phyloP scores from a whole-genome alignment of 1,140 invertebrate genomes.

The Bombus ignitus region DNA sequence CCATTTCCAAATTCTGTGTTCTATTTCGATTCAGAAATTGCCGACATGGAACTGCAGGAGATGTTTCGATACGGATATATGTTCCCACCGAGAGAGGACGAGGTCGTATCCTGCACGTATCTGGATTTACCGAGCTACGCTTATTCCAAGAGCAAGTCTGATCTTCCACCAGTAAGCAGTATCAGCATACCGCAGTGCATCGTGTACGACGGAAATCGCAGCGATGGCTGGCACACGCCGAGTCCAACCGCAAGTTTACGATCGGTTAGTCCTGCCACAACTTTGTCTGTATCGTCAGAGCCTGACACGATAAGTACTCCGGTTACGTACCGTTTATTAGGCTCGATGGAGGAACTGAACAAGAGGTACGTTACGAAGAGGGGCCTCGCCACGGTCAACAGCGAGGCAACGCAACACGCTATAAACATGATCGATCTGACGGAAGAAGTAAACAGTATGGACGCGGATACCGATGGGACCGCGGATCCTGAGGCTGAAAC shows the following conservation, averaged over 20 bases:
- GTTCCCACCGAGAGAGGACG: constrained; percentile 77
- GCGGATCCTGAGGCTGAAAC: constrained; percentile 12
- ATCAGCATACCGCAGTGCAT: constrained; percentile 72
- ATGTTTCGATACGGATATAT: constrained; percentile 81
- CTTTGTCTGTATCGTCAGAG: constrained; percentile 73
- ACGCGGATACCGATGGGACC: constrained; percentile 46
- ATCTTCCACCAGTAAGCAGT: constrained; percentile 76
- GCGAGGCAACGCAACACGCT: constrained; percentile 8
- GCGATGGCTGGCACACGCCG: constrained; percentile 85
- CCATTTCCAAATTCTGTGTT: not conserved
- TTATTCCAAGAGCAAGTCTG: constrained; percentile 64
- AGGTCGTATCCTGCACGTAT: constrained; percentile 64
- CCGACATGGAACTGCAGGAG: constrained; percentile 77
- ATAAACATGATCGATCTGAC: constrained; percentile 42
- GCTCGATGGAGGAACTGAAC: constrained; percentile 18
- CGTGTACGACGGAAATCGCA: constrained; percentile 77
- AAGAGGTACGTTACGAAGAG: constrained; percentile 23
- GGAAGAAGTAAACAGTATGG: constrained; percentile 56
- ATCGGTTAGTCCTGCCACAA: constrained; percentile 83
- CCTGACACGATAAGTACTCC: constrained; percentile 63
- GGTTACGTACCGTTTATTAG: constrained; percentile 55
- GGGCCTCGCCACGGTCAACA: not conserved
- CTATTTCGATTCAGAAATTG: not conserved
- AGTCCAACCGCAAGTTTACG: constrained; percentile 84
- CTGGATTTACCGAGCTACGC: constrained; percentile 75